These are phyloP conservation scores for Sebastolobus alascanus DNA, from an alignment of 2,797 vertebrate genomes.

Conservation along the genomic window DNA sequence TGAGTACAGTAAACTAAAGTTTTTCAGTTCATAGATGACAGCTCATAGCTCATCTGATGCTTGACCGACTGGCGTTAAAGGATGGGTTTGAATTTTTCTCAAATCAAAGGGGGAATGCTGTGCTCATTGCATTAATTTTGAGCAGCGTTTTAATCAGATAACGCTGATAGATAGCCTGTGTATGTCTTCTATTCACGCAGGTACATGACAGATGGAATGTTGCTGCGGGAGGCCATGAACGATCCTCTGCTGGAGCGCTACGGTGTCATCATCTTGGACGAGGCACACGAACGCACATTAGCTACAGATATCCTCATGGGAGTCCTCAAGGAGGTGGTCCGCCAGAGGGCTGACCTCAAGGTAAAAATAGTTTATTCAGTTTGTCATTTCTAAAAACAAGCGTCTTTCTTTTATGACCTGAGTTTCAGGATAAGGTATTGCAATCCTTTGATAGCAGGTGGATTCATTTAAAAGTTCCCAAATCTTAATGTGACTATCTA, in stretches of 20 bases:
- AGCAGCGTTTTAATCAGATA: constrained; percentile 12
- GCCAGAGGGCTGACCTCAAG: constrained; percentile 95
- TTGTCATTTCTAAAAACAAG: not conserved
- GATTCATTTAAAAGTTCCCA: constrained; percentile 3
- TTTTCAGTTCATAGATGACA: not conserved
- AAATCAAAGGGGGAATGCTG: too few species aligned
- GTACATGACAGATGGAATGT: constrained; percentile 98
- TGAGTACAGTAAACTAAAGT: not conserved
- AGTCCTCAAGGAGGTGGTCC: constrained; percentile 96
- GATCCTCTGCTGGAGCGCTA: constrained; percentile 97
- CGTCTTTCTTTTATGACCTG: not conserved
- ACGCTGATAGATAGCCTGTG: not conserved
- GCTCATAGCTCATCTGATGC: not conserved
- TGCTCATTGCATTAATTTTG: not conserved
- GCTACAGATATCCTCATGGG: constrained; percentile 98
- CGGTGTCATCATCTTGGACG: constrained; percentile 96
- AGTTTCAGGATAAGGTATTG: not conserved
- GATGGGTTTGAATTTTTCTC: not conserved
- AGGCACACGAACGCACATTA: constrained; percentile 96
- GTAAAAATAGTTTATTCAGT: constrained; percentile 69
- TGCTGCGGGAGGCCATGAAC: constrained; percentile 98
- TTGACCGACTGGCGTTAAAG: not conserved
- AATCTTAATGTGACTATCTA: not conserved
- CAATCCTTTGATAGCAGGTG: not conserved
- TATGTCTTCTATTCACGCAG: constrained; percentile 67